A percentile compares a stretch with the other conserved stretches of the same genome.
Conservation (phyloP, 2,797 vertebrate genomes). For the Cyclura pinguis region DNA sequence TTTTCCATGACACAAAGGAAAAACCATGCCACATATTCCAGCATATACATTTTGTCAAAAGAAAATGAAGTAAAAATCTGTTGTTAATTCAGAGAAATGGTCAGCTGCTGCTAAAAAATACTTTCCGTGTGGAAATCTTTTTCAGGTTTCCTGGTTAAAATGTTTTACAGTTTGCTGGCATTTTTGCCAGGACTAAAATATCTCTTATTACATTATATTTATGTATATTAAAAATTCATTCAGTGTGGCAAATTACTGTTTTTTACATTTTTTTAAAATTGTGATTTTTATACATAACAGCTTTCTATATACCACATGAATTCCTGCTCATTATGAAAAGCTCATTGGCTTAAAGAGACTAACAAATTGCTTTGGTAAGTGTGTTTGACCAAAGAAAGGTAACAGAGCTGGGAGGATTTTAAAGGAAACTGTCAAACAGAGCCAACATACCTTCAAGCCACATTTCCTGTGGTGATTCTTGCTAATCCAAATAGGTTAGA, state of each 20-base stretch:
- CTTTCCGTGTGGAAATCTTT: slow-evolving; percentile 74
- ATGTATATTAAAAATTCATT: slow-evolving; percentile 52
- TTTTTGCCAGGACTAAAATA: slow-evolving; percentile 68
- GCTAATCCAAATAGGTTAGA: background rate
- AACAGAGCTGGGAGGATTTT: background rate
- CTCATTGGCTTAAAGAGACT: slow-evolving; percentile 5
- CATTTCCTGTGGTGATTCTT: background rate
- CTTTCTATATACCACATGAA: slow-evolving; percentile 27
- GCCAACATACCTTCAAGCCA: background rate
- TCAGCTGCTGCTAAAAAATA: slow-evolving; percentile 78
- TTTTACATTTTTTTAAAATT: slow-evolving; percentile 8
- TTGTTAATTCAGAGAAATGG: slow-evolving; percentile 81
- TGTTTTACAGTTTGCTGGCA: slow-evolving; percentile 65
- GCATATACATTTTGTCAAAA: slow-evolving; percentile 73
- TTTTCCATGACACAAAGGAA: slow-evolving; percentile 73
- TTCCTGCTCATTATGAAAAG: background rate
- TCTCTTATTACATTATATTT: slow-evolving; percentile 42
- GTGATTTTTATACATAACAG: slow-evolving; percentile 1
- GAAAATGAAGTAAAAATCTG: slow-evolving; percentile 77
- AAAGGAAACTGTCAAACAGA: background rate
- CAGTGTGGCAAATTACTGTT: slow-evolving; percentile 20
- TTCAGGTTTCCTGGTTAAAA: slow-evolving; percentile 59
- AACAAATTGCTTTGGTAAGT: slow-evolving; percentile 12
- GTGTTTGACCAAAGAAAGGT: background rate
- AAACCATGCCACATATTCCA: slow-evolving; percentile 65